Evolutionary conservation across 2,888 invertebrate genomes (phyloP).

Genomic region (Leucoma salicis): DNA sequence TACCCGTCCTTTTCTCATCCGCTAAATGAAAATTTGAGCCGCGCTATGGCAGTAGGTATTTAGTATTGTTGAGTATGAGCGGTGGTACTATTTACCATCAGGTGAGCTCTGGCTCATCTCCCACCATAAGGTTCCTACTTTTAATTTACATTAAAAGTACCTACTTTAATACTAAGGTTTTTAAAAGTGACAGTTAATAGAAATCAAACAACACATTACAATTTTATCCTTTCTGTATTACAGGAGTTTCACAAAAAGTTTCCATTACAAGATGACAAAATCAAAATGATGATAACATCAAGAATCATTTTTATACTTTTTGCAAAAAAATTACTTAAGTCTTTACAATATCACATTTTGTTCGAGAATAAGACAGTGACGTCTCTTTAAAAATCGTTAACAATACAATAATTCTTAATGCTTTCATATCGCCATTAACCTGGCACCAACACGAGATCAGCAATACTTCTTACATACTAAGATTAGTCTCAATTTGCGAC

Average conservation of each 20-base stretch:
- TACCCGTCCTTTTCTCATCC: too few species aligned
- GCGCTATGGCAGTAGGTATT: too few species aligned
- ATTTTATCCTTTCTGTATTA: slow-evolving; percentile 66
- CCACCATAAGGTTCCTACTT: too few species aligned
- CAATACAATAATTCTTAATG: slow-evolving; percentile 80
- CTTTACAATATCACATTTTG: slow-evolving; percentile 81
- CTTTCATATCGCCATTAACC: slow-evolving; percentile 73
- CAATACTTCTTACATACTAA: slow-evolving; percentile 66
- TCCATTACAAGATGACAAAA: slow-evolving; percentile 76
- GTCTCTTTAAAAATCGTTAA: slow-evolving; percentile 76
- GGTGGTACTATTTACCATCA: too few species aligned
- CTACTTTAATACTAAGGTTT: too few species aligned
- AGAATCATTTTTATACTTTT: slow-evolving; percentile 75
- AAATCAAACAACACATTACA: slow-evolving; percentile 32
- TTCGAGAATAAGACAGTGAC: slow-evolving; percentile 76
- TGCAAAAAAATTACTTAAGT: slow-evolving; percentile 71
- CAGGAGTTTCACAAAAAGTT: slow-evolving; percentile 79
- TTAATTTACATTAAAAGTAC: too few species aligned
- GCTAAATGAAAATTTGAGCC: too few species aligned
- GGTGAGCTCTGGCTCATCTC: too few species aligned
- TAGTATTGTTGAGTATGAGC: too few species aligned
- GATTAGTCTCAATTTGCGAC: slow-evolving; percentile 68
- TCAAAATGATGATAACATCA: slow-evolving; percentile 79
- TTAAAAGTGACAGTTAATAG: too few species aligned
- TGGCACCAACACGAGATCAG: slow-evolving; percentile 78